Base-by-base conservation (phyloP, 2,888 invertebrate species). In the Chelonus formosanus region DNA sequence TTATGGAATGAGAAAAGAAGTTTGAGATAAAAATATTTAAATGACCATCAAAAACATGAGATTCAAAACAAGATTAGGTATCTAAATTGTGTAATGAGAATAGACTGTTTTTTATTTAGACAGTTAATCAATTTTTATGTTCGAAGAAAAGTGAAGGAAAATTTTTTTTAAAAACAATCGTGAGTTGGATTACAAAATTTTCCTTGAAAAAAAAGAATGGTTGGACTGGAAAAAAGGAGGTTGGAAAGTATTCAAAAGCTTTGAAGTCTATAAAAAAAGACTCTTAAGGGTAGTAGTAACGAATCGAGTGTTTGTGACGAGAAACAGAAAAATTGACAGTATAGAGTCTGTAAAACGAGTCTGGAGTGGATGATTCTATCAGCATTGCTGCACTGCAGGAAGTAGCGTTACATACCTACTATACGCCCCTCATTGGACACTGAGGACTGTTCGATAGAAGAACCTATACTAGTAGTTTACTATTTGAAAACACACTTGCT, bases 281-380 rank as follows among this genome's bases (percentile, higher is more conserved):
- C 8, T 44, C 5, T 48, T 7, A 45, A 10, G 48, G 10, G 48
- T n/a, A 48, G 10, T 10, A 48, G 10, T 48, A 48, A 48, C 44
- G 10, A 48, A 45, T 45, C n/a, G 4, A 45, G 3, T 45, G 31
- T 10, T 7, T 48, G 48, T 20, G 31, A 48, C 5, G 10, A 48
- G 20, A 48, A 48, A 48, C 31, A 20, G 48, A 48, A 10, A 48
- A 48, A 48, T 48, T 48, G 48, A 48, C 31, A 31, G 10, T 48
- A 48, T 48, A 6, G 1, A 20, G 10, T 48, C 31, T 48, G n/a
- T 20, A 48, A 6, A 20, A 10, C 10, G 48, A 48, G 31, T 48
- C 10, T 10, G 5, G 48, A 48, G n/a, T 10, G 48, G 48, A 48
- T 48, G 48, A 48, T 48, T 48, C 31, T 48, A 48, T 48, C 48